Percentiles rank a stretch among this genome's conserved stretches.
These are phyloP conservation scores for Philypnodon macrostomus DNA, from an alignment of 2,797 vertebrate species.

Conservation along the genomic window DNA sequence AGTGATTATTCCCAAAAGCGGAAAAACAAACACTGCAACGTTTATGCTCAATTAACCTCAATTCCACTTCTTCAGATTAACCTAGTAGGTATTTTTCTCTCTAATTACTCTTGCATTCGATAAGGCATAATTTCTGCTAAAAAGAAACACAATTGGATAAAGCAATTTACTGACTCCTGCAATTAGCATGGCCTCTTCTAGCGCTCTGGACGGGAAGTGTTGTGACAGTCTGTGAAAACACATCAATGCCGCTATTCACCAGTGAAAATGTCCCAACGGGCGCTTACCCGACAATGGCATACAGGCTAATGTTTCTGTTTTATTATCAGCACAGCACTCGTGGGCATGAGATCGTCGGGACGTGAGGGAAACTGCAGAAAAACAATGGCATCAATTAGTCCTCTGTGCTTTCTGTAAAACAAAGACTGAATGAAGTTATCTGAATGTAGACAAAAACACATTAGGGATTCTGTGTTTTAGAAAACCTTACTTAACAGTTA, in stretches of 20 bases:
- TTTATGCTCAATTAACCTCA: conserved; percentile 52
- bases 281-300: conserved; percentile 46
- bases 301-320: conserved; percentile 58
- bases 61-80: conserved; percentile 34
- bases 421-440: too few species aligned
- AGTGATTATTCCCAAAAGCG: conserved; percentile 3
- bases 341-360: conserved; percentile 38
- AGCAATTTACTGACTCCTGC: conserved; percentile 33
- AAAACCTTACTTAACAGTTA: too few species aligned
- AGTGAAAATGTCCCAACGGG: conserved; percentile 44
- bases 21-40: conserved; percentile 13
- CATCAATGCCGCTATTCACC: conserved; percentile 34
- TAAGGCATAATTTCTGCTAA: conserved; percentile 25
- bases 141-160: conserved; percentile 28
- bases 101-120: conserved; percentile 54
- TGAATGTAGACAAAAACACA: too few species aligned
- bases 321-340: conserved; percentile 50
- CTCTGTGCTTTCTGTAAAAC: conserved; percentile 27
- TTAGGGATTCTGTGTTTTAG: too few species aligned
- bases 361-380: conserved; percentile 42
- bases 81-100: conserved; percentile 19
- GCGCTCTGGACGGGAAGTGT: conserved; percentile 33
- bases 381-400: conserved; percentile 59
- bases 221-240: conserved; percentile 60
- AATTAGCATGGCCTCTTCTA: conserved; percentile 37